Base-by-base conservation (phyloP, 2,888 invertebrate species). In the Andrena haemorrhoa region DNA sequence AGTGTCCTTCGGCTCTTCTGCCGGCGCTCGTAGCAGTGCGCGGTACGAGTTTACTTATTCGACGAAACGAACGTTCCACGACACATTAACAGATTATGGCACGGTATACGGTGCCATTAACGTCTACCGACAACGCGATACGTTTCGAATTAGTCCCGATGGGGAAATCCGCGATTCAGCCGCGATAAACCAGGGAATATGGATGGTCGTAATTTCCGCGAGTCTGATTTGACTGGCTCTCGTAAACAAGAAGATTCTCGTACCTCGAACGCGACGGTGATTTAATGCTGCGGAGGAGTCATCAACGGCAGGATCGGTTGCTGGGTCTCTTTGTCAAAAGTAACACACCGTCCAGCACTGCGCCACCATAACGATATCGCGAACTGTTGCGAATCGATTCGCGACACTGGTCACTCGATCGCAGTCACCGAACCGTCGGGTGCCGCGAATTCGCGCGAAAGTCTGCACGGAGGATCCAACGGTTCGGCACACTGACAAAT, bases 251-350 rank as follows among this genome's bases (percentile, higher is more conserved):
- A 61, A 12, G 26, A 20, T 31, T 51, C 61, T 73, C 86, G 35
- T 87, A 87, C 87, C 86, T 88, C 86, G 49, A 79, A 64, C n/a
- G 33, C 63, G 41, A 31, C 31, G 66, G 76, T 69, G 76, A 64
- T 77, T 12, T 60, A 85, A 75, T 47, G 75, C 20, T 29, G 61
- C 60, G 26, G 49, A 49, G 41, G 47, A 58, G 41, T 74, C 60
- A 68, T 73, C 61, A 64, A 65, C 41, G 70, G 41, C 60, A 73
- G 49, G 8, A 8, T 20, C 20, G 10, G 29, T 1, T 10, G 23
- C 41, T 41, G 33, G 31, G 29, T 35, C 65, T 31, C 53, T 29
- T 70, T 20, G 31, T 79, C 16, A 49, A 31, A 1, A 16, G 29
- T 7, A 49, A 31, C 41, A 51, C 63, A 79, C 63, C 69, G 41